Conservation (phyloP, 2,888 invertebrate genomes). For the Tupiocoris notatus region DNA sequence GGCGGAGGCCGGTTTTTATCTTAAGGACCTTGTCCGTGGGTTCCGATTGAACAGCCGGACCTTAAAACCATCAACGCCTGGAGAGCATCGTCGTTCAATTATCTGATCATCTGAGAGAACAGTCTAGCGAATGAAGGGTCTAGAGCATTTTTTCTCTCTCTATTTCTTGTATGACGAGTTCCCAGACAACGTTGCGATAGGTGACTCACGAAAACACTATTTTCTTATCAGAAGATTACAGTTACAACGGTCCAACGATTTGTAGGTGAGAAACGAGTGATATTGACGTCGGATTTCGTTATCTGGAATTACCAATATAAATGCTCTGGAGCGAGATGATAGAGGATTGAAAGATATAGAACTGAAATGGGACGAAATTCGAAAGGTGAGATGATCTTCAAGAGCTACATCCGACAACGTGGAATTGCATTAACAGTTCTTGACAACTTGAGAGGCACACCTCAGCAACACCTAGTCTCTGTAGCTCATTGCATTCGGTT, state of each 20-base stretch:
- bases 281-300: too few relatives aligned
- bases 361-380: too few relatives aligned
- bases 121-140: not conserved
- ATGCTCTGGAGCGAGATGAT: too few relatives aligned
- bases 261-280: slow-evolving; percentile 20
- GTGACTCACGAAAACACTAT: slow-evolving; percentile 26
- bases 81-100: not conserved
- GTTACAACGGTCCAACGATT: slow-evolving; percentile 24
- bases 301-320: too few relatives aligned
- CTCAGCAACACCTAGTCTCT: too few relatives aligned
- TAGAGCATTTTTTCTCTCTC: not conserved
- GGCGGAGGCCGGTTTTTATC: not conserved
- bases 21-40: not conserved
- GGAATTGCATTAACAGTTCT: too few relatives aligned
- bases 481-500: too few relatives aligned
- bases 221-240: slow-evolving; percentile 20
- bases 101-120: slow-evolving; percentile 1
- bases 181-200: not conserved
- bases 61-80: slow-evolving; percentile 2
- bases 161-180: not conserved
- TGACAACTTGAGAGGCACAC: too few relatives aligned
- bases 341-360: too few relatives aligned
- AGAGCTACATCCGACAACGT: too few relatives aligned
- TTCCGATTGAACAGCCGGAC: not conserved
- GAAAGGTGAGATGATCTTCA: too few relatives aligned